Conservation (phyloP, 2,797 vertebrate species). For the Gallinago nigripennis region DNA sequence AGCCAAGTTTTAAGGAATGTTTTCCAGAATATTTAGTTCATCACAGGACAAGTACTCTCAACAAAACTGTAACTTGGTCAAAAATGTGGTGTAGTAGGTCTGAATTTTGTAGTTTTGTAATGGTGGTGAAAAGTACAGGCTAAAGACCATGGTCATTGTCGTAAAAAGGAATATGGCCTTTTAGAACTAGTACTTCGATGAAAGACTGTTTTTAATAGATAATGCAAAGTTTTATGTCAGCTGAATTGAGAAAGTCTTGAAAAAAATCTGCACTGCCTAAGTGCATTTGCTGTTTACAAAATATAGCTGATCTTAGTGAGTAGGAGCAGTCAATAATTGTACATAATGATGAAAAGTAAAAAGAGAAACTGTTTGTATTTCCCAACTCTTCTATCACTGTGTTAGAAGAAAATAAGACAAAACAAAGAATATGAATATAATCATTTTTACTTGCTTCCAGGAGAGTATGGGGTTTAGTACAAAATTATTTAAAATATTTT, state of each 20-base stretch:
- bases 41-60: neutral
- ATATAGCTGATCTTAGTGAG: neutral
- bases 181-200: neutral
- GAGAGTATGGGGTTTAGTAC: neutral
- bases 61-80: neutral
- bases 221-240: neutral
- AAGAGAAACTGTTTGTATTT: slow-evolving; percentile 29
- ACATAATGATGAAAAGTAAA: neutral
- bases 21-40: neutral
- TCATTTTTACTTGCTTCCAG: neutral
- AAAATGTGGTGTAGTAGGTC: neutral
- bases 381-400: neutral
- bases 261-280: neutral
- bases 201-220: neutral
- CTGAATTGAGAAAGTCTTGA: slow-evolving; percentile 11
- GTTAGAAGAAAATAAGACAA: neutral
- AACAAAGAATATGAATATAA: neutral
- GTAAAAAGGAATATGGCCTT: neutral
- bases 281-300: slow-evolving; percentile 38
- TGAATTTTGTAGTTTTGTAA: neutral
- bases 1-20: neutral
- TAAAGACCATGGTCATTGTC: neutral
- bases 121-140: neutral
- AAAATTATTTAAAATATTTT: neutral
- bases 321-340: slow-evolving; percentile 13